A percentile compares a stretch with the other conserved stretches of the same genome.
phyloP scores from a whole-genome alignment of 2,113 vertebrate genomes.

The Trichechus manatus region DNA sequence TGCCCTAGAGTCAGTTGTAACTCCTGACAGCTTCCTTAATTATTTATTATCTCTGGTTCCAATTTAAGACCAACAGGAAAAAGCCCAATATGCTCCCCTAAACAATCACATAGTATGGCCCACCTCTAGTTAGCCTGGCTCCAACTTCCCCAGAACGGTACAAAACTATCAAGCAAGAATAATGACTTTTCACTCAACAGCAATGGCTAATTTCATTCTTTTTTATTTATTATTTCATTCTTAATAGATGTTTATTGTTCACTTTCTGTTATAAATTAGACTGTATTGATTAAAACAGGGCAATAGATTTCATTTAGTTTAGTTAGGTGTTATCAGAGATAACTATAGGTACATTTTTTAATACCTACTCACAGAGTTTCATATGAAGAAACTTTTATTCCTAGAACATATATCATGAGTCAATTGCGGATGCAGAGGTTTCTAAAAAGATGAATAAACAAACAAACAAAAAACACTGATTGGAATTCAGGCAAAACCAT shows the following conservation, averaged over 20 bases:
- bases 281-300: not conserved
- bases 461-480: not conserved
- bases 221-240: not conserved
- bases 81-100: no score
- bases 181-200: not conserved
- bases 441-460: not conserved
- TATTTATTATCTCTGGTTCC: no score
- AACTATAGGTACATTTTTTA: not conserved
- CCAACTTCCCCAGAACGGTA: not conserved
- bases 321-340: not conserved
- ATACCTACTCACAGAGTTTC: not conserved
- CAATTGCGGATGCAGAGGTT: not conserved
- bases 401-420: not conserved
- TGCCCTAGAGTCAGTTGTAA: no score
- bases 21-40: no score
- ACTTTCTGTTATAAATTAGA: conserved; percentile 37
- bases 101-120: no score
- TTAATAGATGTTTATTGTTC: conserved; percentile 16
- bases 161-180: not conserved
- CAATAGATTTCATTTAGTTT: not conserved
- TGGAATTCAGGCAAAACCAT: conserved; percentile 39
- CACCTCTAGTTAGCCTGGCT: no score
- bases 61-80: no score
- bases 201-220: not conserved
- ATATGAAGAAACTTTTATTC: not conserved